Evolutionary conservation across 2,113 vertebrate genomes (phyloP), one percentile per base, ranked within the genome.

Genomic region (Connochaetes taurinus): DNA sequence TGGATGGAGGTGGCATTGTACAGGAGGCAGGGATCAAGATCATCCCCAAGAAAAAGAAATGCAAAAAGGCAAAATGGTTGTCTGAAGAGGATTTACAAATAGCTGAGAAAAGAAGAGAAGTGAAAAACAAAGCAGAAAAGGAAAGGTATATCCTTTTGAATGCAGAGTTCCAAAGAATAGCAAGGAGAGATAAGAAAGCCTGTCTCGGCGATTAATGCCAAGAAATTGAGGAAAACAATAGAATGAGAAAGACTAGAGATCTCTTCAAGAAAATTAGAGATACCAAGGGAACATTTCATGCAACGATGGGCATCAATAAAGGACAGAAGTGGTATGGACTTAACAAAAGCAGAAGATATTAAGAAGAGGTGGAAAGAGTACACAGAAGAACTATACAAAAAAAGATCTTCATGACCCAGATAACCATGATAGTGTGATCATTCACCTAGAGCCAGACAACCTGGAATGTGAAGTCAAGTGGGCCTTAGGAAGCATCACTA

Each of bases 201-300:
- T 23, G 1, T 1, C 67, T 71, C n/a, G 23, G 33, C 0, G 1
- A 36, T 36, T 19, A 71, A 11, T 71, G n/a, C 67, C 23, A 21
- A 71, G 67, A 71, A 36, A 36, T 71, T 0, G 5, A 71, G 64
- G n/a, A 71, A 36, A 71, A 36, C 19, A 36, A 12, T 5, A 71
- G n/a, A 71, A 11, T 36, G 9, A 9, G 64, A 71, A 71, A 71
- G n/a, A 71, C n/a, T 36, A 71, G 10, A 71, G n/a, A 36, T 71
- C n/a, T 71, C n/a, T 21, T 71, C 64, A 71, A 36, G 64, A 71
- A 71, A 71, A 36, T 71, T 21, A 71, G 64, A 71, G 19, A 71
- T 71, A 71, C 9, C 64, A 71, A 36, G n/a, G 67, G n/a, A 71
- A 71, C 19, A 36, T 71, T 71, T 71, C n/a, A 36, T 36, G 64